Percentiles rank a stretch among this genome's conserved stretches.
These are phyloP conservation scores for Bubalus kerabau DNA, from an alignment of 2,113 vertebrate species.

Conservation along the genomic window DNA sequence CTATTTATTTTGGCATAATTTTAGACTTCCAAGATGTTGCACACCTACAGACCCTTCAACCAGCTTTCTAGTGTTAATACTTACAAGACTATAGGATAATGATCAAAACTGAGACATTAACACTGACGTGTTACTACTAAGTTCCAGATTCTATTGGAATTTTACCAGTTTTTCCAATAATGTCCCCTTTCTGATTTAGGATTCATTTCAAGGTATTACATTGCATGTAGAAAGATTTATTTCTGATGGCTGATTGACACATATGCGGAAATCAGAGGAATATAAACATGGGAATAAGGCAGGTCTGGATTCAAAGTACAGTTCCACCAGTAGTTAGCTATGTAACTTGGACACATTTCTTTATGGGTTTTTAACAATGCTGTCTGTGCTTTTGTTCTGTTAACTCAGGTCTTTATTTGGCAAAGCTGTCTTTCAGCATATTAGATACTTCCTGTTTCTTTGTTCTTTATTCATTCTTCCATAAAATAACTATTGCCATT, in stretches of 20 bases:
- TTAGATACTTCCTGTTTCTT: not conserved
- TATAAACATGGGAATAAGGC: not conserved
- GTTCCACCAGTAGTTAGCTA: not conserved
- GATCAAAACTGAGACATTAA: not conserved
- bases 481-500: not conserved
- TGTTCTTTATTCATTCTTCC: not conserved
- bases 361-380: not conserved
- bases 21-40: not conserved
- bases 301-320: not conserved
- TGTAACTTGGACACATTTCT: not conserved
- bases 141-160: not conserved
- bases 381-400: not conserved
- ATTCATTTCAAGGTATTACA: not conserved
- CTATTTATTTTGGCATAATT: not conserved
- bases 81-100: not conserved
- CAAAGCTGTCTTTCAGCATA: not conserved
- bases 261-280: not conserved
- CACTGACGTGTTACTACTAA: not conserved
- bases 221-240: not conserved
- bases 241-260: not conserved
- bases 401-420: not conserved
- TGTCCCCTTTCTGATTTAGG: not conserved
- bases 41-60: not conserved
- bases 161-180: not conserved
- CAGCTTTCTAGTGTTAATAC: not conserved